Conservation (phyloP, 2,797 vertebrate species). For the Rhodeus uyekii region DNA sequence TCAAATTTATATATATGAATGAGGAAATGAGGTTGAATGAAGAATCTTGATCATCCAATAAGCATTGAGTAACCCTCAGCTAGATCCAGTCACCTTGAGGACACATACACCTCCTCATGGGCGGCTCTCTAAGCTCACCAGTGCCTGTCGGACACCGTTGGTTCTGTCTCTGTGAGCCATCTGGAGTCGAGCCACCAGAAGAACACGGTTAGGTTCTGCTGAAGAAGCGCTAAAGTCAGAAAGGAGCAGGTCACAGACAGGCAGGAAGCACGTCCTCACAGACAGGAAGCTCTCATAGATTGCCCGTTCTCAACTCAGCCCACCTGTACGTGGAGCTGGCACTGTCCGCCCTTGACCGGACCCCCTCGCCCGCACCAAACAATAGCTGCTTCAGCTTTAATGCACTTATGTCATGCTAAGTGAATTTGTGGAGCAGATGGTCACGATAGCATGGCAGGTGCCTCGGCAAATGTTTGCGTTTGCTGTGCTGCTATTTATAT, state of each 20-base stretch:
- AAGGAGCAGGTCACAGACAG: background rate
- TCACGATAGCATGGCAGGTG: conserved; percentile 75
- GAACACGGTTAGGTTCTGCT: conserved; percentile 57
- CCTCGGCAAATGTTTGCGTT: conserved; percentile 81
- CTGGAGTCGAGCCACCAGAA: conserved; percentile 71
- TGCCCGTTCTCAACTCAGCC: conserved; percentile 39
- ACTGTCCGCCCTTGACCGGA: conserved; percentile 53
- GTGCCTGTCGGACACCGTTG: conserved; percentile 61
- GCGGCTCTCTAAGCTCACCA: conserved; percentile 68
- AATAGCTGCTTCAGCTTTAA: conserved; percentile 76
- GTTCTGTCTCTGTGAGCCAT: conserved; percentile 68
- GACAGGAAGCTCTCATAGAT: conserved; percentile 3
- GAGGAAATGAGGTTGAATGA: background rate
- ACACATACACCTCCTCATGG: conserved; percentile 65
- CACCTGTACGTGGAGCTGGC: conserved; percentile 37
- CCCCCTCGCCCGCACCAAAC: conserved; percentile 51
- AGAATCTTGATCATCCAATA: conserved; percentile 32
- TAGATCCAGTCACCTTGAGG: conserved; percentile 69
- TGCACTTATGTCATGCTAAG: conserved; percentile 77
- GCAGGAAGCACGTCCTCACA: background rate
- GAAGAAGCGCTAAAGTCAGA: conserved; percentile 61
- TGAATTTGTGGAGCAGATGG: conserved; percentile 80
- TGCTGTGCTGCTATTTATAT: conserved; percentile 80
- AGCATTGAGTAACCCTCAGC: conserved; percentile 48
- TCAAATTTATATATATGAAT: background rate